Evolutionary conservation across 2,797 vertebrate genomes (phyloP), one percentile per base, ranked within the genome.

Genomic region (Danio choprae): DNA sequence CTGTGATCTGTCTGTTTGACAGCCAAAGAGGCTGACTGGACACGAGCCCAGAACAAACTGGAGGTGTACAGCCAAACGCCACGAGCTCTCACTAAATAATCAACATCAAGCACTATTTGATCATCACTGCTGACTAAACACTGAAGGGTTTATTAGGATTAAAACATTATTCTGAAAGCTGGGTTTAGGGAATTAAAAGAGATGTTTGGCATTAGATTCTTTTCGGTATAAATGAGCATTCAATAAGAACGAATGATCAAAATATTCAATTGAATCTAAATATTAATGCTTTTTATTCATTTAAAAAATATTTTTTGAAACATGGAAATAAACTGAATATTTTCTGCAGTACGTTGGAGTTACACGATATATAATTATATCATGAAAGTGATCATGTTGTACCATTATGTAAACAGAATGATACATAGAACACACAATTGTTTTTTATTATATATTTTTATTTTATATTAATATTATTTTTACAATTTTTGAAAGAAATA

Each of bases 1-100:
- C 63, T 77, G 16, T 65, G 73, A 84, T 76, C 63, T 62, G 73
- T 41, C 46, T 55, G 13, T 62, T 36, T 72, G 74, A 73, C 40
- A 78, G 65, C 55, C 77, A 64, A 77, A 70, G 70, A 76, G 82
- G 70, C 78, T 84, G 69, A 82, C 68, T 80, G 73, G 77, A 77
- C 18, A 68, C 22, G 11, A 74, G 67, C 80, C 84, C 77, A 82
- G 56, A 82, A 72, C 71, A 75, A 79, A 81, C 63, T 81, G 64
- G 74, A 74, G 53, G 56, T 51, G 65, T 41, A 70, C 36, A 70
- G 77, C 44, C 65, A 60, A 79, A 58, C 41, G 65, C 36, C 58
- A 64, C 50, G 41, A 77, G 73, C 65, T 77, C 62, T 20, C 51
- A 60, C 68, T 79, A 62, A 58, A 79, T 65, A 59, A 80, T 70